Conservation (phyloP, 2,888 invertebrate species). For the Pristionchus mayeri region DNA sequence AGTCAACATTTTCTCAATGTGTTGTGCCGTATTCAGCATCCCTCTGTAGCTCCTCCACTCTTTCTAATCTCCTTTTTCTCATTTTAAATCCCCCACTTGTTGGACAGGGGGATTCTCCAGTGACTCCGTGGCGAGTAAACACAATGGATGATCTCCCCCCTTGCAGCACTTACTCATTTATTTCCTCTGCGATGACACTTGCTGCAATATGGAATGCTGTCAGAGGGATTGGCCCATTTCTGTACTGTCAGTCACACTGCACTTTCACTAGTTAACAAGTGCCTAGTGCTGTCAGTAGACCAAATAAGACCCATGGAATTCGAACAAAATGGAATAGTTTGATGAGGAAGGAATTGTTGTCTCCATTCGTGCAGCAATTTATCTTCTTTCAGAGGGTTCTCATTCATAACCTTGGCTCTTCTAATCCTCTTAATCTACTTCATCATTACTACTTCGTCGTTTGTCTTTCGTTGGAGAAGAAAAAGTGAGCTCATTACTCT, state of each 20-base stretch:
- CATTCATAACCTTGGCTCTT: conserved; percentile 42
- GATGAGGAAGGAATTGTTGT: background rate
- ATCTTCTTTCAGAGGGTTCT: conserved; percentile 20
- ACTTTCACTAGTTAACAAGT: background rate
- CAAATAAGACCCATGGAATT: too few species aligned
- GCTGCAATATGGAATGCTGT: conserved; percentile 56
- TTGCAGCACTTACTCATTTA: conserved; percentile 51
- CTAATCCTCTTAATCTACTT: conserved; percentile 30
- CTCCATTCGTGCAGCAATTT: background rate
- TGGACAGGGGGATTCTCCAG: conserved; percentile 6
- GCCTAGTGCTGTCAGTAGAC: too few species aligned
- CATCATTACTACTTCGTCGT: conserved; percentile 33
- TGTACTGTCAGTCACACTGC: conserved; percentile 50
- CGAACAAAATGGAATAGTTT: too few species aligned
- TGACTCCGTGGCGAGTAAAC: background rate
- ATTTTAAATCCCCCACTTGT: background rate
- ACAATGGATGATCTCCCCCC: background rate
- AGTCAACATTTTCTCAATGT: background rate
- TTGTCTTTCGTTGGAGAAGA: background rate
- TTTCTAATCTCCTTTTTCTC: background rate
- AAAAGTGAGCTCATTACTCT: background rate
- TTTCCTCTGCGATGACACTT: conserved; percentile 54
- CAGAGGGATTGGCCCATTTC: conserved; percentile 54
- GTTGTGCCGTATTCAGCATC: background rate
- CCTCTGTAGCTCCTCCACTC: background rate